phyloP scores from a whole-genome alignment of 2,888 invertebrate species.

The Apoderus coryli region DNA sequence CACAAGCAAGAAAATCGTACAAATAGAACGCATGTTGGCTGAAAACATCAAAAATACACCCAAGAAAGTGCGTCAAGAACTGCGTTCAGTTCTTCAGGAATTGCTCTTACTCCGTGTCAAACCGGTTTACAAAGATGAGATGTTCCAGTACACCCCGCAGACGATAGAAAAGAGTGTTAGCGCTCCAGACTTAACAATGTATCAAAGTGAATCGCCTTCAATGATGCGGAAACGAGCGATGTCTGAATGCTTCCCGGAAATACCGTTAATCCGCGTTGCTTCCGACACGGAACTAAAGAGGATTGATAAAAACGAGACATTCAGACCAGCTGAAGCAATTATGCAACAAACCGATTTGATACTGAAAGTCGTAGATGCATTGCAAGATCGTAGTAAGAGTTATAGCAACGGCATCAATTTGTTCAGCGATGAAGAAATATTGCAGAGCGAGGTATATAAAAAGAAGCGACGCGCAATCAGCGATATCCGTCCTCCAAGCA shows the following conservation, averaged over 20 bases:
- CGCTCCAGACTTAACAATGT: conserved; percentile 57
- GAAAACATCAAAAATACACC: conserved; percentile 66
- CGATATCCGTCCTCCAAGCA: conserved; percentile 34
- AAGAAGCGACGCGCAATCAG: conserved; percentile 47
- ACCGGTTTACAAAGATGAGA: conserved; percentile 50
- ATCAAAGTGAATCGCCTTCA: conserved; percentile 34
- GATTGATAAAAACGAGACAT: conserved; percentile 66
- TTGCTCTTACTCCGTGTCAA: conserved; percentile 70
- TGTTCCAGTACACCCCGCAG: conserved; percentile 32
- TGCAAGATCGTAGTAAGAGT: no score
- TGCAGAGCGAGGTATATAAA: conserved; percentile 46
- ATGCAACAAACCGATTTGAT: conserved; percentile 63
- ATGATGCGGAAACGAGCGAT: conserved; percentile 41
- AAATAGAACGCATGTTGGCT: conserved; percentile 63
- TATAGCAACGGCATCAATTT: conserved; percentile 47
- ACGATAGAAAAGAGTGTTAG: conserved; percentile 42
- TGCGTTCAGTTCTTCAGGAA: conserved; percentile 37
- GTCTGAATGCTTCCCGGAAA: conserved; percentile 39
- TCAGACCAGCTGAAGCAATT: conserved; percentile 48
- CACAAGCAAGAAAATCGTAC: conserved; percentile 57
- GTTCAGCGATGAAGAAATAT: conserved; percentile 58
- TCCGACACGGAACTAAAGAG: conserved; percentile 63
- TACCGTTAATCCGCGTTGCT: conserved; percentile 42
- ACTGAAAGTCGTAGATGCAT: conserved; percentile 61
- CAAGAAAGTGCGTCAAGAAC: conserved; percentile 47